Conservation (phyloP, 2,888 invertebrate genomes). For the Dione juno region DNA sequence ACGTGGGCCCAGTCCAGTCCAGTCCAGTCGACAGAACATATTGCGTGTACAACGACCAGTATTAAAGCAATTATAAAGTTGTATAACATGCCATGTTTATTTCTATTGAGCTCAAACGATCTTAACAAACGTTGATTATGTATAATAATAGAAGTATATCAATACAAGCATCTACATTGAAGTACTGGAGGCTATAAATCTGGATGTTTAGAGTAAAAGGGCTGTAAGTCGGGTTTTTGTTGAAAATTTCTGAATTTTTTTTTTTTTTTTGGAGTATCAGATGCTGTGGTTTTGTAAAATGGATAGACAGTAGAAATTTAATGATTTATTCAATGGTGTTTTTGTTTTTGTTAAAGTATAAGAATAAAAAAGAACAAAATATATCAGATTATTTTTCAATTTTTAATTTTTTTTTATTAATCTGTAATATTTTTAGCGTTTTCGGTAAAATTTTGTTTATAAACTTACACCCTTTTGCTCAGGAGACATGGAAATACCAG, state of each 20-base stretch:
- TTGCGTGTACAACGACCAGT: not conserved
- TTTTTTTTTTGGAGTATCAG: too few species aligned
- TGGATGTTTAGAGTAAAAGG: not conserved
- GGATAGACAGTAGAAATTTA: too few species aligned
- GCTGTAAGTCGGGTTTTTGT: not conserved
- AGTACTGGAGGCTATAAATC: constrained; percentile 3
- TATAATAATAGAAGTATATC: constrained; percentile 6
- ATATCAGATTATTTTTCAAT: too few species aligned
- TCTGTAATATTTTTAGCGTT: not conserved
- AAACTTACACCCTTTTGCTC: not conserved
- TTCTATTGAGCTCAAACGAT: constrained; percentile 21
- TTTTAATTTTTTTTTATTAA: too few species aligned
- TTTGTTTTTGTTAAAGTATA: too few species aligned
- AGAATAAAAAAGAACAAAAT: too few species aligned
- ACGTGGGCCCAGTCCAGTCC: too few species aligned
- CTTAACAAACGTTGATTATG: constrained; percentile 26
- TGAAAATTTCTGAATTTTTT: too few species aligned
- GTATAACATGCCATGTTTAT: constrained; percentile 12
- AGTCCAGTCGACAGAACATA: too few species aligned
- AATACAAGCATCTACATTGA: too few species aligned
- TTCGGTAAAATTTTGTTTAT: not conserved
- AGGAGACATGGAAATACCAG: not conserved
- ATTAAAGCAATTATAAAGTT: not conserved
- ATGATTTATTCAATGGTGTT: too few species aligned
- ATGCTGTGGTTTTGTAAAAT: too few species aligned